phyloP scores from a whole-genome alignment of 2,113 vertebrate genomes.

The Syngnathus scovelli region DNA sequence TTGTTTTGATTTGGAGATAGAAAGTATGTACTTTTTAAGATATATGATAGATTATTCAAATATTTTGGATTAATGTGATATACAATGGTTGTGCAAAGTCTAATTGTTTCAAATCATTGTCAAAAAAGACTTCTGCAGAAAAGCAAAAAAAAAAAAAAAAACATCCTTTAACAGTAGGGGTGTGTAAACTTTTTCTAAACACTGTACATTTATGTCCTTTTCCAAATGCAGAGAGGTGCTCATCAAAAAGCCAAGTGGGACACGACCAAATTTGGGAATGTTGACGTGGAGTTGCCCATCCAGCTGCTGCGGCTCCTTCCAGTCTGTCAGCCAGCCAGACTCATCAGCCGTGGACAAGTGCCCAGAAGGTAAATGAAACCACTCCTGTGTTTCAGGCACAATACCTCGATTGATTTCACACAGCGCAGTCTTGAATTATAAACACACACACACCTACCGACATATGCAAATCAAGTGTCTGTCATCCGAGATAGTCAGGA shows the following conservation, averaged over 20 bases:
- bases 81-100: neutral
- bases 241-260: neutral
- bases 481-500: neutral
- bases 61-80: neutral
- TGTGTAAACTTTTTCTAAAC: neutral
- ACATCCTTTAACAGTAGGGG: neutral
- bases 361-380: conserved; percentile 54
- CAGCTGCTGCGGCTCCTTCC: conserved; percentile 26
- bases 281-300: conserved; percentile 13
- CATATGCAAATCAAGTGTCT: neutral
- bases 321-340: conserved; percentile 31
- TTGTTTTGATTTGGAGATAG: neutral
- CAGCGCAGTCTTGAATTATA: conserved; percentile 19
- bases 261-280: conserved; percentile 4
- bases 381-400: conserved; percentile 24
- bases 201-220: neutral
- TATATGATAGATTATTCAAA: neutral
- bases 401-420: conserved; percentile 33
- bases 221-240: neutral
- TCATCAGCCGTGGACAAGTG: conserved; percentile 38
- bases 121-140: neutral
- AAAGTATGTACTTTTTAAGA: neutral
- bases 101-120: neutral
- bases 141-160: neutral
- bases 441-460: neutral